Evolutionary conservation across 2,797 vertebrate species (phyloP).

Genomic region (Lophius americanus): DNA sequence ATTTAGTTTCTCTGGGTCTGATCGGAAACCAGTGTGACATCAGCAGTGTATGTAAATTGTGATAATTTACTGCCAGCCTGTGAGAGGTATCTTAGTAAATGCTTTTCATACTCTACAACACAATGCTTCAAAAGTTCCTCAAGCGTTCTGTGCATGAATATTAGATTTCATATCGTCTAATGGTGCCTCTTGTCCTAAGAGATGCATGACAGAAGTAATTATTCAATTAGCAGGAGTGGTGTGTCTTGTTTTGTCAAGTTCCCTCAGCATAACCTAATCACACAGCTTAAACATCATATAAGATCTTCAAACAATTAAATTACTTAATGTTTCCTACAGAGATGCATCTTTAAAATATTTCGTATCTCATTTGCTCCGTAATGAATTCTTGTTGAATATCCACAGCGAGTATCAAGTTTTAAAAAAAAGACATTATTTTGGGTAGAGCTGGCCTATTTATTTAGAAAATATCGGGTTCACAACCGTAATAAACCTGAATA

Average conservation of each 20-base stretch:
- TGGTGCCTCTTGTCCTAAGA: slow-evolving; percentile 7
- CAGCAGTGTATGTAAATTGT: slow-evolving; percentile 35
- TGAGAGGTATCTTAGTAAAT: slow-evolving; percentile 36
- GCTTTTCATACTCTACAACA: slow-evolving; percentile 37
- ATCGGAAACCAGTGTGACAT: slow-evolving; percentile 21
- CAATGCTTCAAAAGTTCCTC: slow-evolving; percentile 27
- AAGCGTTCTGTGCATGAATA: slow-evolving; percentile 43
- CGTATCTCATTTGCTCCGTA: neutral
- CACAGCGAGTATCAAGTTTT: neutral
- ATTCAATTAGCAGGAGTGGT: neutral
- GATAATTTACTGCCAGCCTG: slow-evolving; percentile 13
- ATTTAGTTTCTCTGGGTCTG: neutral
- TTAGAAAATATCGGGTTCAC: neutral
- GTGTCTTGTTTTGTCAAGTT: slow-evolving; percentile 15
- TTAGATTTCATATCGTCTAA: slow-evolving; percentile 35
- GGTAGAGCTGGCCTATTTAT: neutral
- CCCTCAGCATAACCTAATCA: slow-evolving; percentile 4
- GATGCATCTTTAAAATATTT: too few relatives aligned
- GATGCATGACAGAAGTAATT: slow-evolving; percentile 13
- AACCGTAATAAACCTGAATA: neutral
- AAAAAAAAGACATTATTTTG: slow-evolving; percentile 10
- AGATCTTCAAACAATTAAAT: too few relatives aligned
- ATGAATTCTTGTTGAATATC: neutral
- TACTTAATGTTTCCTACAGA: too few relatives aligned
- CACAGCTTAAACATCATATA: too few relatives aligned